Evolutionary conservation across 2,888 invertebrate species (phyloP).

Genomic region (Crepidodera aurea): DNA sequence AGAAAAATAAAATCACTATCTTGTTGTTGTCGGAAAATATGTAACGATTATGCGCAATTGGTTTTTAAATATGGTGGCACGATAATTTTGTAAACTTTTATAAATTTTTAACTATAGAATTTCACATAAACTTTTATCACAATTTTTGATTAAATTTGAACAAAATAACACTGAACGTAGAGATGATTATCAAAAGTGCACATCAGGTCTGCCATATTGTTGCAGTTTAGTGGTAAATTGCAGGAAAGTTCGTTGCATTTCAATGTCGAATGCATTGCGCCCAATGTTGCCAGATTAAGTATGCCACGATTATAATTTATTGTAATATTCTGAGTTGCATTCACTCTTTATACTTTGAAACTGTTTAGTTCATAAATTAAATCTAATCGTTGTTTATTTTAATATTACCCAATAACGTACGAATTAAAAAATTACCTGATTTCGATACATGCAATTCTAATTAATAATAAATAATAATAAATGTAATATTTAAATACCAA

Average conservation of each 20-base stretch:
- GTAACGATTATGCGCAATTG: not conserved
- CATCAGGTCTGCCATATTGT: not conserved
- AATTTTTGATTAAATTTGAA: not conserved
- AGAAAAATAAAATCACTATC: not conserved
- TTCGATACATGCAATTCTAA: too few relatives aligned
- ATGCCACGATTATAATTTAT: too few relatives aligned
- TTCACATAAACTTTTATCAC: not conserved
- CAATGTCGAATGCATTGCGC: slow-evolving; percentile 13
- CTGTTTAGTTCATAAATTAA: too few relatives aligned
- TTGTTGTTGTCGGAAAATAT: not conserved
- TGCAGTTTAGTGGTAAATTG: slow-evolving; percentile 16
- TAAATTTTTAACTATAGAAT: too few relatives aligned
- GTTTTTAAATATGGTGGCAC: not conserved
- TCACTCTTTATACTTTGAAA: too few relatives aligned
- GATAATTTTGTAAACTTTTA: not conserved
- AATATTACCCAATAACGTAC: too few relatives aligned
- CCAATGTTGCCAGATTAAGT: slow-evolving; percentile 12
- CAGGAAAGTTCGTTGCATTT: slow-evolving; percentile 6
- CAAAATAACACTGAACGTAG: not conserved
- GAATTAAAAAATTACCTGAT: too few relatives aligned
- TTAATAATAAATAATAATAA: too few relatives aligned
- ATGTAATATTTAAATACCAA: too few relatives aligned
- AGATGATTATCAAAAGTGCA: not conserved
- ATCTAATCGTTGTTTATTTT: too few relatives aligned
- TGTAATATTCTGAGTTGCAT: too few relatives aligned